These are phyloP conservation scores for Branchipolynoe longqiensis DNA, from an alignment of 2,888 invertebrate species.

Conservation along the genomic window DNA sequence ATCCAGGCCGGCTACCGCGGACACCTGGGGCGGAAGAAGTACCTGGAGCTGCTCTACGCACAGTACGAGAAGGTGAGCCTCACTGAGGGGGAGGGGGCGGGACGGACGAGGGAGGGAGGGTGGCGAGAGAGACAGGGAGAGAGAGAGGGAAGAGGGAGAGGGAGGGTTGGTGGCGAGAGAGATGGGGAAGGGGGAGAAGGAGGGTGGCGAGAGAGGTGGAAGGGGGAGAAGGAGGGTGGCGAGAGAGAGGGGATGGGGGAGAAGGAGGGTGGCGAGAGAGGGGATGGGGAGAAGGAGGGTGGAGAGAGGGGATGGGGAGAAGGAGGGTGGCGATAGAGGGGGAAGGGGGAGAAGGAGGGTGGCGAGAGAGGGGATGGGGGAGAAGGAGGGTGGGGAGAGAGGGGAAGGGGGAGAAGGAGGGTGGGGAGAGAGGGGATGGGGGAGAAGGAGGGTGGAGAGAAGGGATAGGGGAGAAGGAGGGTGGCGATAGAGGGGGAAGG, in stretches of 20 bases:
- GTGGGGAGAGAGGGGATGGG: no score
- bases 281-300: not conserved
- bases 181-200: not conserved
- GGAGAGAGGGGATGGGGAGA: not conserved
- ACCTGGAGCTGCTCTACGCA: conserved; percentile 71
- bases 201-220: not conserved
- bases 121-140: not conserved
- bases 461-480: no score
- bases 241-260: not conserved
- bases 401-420: not conserved
- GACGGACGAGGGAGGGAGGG: not conserved
- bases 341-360: not conserved
- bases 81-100: not conserved
- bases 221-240: not conserved
- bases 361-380: not conserved
- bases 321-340: conserved; percentile 1
- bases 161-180: not conserved
- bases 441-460: no score
- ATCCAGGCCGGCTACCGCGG: conserved; percentile 73
- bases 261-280: not conserved
- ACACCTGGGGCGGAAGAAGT: conserved; percentile 70
- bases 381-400: not conserved
- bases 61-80: conserved; percentile 71
- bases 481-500: no score
- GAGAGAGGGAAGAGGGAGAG: not conserved